A percentile compares a stretch with the other conserved stretches of the same genome.
These are phyloP conservation scores for Paraplagusia blochii DNA, from an alignment of 2,113 vertebrate species.

Conservation along the genomic window DNA sequence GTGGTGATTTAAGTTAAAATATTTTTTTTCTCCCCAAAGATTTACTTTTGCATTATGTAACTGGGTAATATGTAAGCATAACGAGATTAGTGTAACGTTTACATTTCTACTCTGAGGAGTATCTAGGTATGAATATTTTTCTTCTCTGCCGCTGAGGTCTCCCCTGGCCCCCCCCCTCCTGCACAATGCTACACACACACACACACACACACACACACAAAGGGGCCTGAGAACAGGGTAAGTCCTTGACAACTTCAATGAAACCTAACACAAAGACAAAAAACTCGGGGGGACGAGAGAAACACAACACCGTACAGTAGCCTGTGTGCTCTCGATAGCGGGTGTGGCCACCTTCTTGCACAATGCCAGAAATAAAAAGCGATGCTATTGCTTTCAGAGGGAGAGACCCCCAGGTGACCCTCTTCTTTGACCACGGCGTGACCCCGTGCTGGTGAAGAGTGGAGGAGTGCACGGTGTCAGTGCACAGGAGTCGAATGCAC, in stretches of 20 bases:
- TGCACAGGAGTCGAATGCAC: conserved; percentile 61
- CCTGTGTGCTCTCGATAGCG: conserved; percentile 68
- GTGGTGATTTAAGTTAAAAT: conserved; percentile 42
- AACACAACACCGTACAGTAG: conserved; percentile 76
- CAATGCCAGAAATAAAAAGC: conserved; percentile 72
- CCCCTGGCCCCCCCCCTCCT: background rate
- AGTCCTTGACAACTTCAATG: conserved; percentile 70
- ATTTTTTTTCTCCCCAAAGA: conserved; percentile 20
- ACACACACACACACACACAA: conserved; percentile 17
- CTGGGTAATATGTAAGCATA: conserved; percentile 54
- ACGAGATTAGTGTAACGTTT: conserved; percentile 50
- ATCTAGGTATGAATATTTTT: conserved; percentile 24
- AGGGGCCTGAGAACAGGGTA: conserved; percentile 71
- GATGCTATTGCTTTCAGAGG: conserved; percentile 72
- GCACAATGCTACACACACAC: background rate
- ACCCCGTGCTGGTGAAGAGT: conserved; percentile 63
- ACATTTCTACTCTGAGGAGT: conserved; percentile 39
- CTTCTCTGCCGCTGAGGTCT: conserved; percentile 30
- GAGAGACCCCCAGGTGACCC: conserved; percentile 72
- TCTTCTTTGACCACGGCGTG: conserved; percentile 62
- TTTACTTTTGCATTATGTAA: conserved; percentile 47
- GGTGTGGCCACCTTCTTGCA: conserved; percentile 67
- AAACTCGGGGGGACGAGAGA: conserved; percentile 58
- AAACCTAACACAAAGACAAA: conserved; percentile 67
- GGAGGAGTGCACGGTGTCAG: conserved; percentile 54